Base-by-base conservation (phyloP, 2,888 invertebrate genomes). In the Euzophera pinguis region DNA sequence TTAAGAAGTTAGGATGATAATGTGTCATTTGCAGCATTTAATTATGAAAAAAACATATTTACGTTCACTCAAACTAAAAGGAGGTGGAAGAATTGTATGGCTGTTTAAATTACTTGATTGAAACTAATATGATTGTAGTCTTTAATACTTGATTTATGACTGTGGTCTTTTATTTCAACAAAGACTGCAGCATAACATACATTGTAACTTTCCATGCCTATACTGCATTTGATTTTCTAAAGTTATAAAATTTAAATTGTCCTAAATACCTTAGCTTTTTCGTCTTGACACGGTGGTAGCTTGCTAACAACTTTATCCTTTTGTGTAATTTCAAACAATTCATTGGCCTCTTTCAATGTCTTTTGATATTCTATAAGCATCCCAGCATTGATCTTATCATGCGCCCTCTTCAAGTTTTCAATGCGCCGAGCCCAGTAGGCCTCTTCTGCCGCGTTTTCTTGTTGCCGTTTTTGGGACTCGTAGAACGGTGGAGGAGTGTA, bases 361-460 rank as follows among this genome's bases (percentile, higher is more conserved):
- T 86, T 88, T 54, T 88, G 81, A 62, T 88, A 90, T 62, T 90
- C 89, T 54, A 73, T 54, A 17, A 80, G 75, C 90, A 90, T 89
- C 47, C 80, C 75, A 34, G 72, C 73, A 58, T 80, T 86, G 50
- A 90, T 85, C 67, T 85, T 84, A 45, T 87, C 86, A 32, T 90
- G 88, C 55, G 83, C 76, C 37, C 84, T 67, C 58, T 88, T 89
- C 10, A 90, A 69, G 55, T 75, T 73, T 58, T 90, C 89, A 59
- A 90, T 89, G 10, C 90, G 78, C 14, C 78, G 77, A 5, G 82
- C 67, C 90, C 90, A 90, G 67, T 90, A 90, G 3, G 82, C 86
- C 59, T 90, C 90, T 50, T 90, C 90, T 1, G 84, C 81, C 7
- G 78, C 81, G 22, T 73, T 64, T 8, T 88, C 83, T 32, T 80